A percentile compares a stretch with the other conserved stretches of the same genome.
These are phyloP conservation scores for Anguilla japonica DNA, from an alignment of 2,113 vertebrate genomes.

Conservation along the genomic window DNA sequence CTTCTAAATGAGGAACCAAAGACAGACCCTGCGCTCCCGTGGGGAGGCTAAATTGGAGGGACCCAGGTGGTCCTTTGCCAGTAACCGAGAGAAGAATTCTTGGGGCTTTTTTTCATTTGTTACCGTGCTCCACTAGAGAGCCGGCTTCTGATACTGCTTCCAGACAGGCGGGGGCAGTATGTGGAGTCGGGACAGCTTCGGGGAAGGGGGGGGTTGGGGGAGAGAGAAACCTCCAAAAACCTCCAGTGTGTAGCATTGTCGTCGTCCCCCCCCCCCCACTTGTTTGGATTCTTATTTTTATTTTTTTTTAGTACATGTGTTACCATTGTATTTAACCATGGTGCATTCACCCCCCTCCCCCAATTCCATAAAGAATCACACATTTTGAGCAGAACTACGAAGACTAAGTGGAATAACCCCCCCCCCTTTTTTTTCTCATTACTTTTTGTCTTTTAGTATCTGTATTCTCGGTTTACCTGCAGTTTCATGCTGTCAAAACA, in stretches of 20 bases:
- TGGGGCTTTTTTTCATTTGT: conserved; percentile 26
- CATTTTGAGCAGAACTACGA: too few relatives aligned
- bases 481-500: neutral
- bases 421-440: neutral
- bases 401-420: neutral
- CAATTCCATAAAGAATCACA: too few relatives aligned
- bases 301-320: neutral
- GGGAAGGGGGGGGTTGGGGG: too few relatives aligned
- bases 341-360: too few relatives aligned
- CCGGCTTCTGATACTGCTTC: conserved; percentile 3
- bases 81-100: conserved; percentile 36
- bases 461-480: neutral
- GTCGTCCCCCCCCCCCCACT: neutral
- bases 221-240: too few relatives aligned
- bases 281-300: neutral
- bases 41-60: conserved; percentile 25
- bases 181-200: neutral
- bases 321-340: neutral
- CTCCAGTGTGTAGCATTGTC: neutral
- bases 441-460: neutral
- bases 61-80: conserved; percentile 40
- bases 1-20: conserved; percentile 22
- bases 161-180: conserved; percentile 14
- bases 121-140: conserved; percentile 29
- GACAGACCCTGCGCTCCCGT: conserved; percentile 13